phyloP scores from a whole-genome alignment of 2,113 vertebrate species.

The Melierax canorus region DNA sequence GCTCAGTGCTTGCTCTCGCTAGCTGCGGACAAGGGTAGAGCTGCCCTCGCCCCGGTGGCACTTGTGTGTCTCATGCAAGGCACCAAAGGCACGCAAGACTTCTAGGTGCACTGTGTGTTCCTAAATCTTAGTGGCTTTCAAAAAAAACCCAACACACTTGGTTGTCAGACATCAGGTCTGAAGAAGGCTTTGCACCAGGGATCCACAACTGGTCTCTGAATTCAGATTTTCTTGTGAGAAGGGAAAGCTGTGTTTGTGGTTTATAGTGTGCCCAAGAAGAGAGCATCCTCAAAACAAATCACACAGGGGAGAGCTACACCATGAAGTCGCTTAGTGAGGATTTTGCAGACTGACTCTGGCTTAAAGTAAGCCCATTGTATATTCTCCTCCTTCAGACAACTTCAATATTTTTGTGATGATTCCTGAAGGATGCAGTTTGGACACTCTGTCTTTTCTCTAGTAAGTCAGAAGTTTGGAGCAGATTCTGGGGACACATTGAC shows the following conservation, averaged over 20 bases:
- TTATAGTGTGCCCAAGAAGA: not conserved
- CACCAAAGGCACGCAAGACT: not conserved
- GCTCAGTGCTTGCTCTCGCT: not conserved
- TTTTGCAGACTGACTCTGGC: not conserved
- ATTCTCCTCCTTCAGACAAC: not conserved
- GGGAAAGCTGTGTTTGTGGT: not conserved
- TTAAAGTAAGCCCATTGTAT: not conserved
- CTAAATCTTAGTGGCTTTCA: not conserved
- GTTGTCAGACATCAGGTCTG: not conserved
- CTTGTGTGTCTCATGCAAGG: not conserved
- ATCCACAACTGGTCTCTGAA: not conserved
- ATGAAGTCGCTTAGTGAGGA: not conserved
- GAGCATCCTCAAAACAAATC: not conserved
- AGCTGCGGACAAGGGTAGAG: accelerated
- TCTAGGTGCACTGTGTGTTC: not conserved
- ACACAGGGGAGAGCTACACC: not conserved
- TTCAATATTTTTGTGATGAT: not conserved
- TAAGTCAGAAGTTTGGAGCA: not conserved
- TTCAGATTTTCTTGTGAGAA: not conserved
- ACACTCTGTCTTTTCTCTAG: not conserved
- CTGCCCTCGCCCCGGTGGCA: accelerated
- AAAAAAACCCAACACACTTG: not conserved
- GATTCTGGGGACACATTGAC: not conserved
- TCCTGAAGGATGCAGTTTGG: not conserved
- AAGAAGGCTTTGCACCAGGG: not conserved